These are phyloP conservation scores for Chymomyza costata DNA, from an alignment of 1,140 invertebrate species.

Conservation along the genomic window DNA sequence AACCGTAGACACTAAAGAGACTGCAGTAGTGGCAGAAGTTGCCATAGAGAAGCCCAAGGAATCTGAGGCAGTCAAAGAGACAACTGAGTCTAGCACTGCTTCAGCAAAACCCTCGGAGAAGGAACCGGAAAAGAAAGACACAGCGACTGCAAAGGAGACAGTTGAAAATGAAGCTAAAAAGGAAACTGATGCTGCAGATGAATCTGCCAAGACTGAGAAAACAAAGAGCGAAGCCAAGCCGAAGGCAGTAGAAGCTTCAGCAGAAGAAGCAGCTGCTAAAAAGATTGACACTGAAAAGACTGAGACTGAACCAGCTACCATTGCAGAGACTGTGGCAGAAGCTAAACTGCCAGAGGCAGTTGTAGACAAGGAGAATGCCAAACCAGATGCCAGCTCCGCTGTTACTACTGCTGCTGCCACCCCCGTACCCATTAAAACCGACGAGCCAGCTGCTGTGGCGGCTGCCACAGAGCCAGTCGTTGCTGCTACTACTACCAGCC, in stretches of 20 bases:
- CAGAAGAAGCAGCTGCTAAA: constrained; percentile 1
- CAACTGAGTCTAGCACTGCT: constrained; percentile 10
- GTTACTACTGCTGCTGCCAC: constrained; percentile 13
- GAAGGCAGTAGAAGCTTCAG: constrained; percentile 9
- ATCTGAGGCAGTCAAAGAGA: constrained; percentile 10
- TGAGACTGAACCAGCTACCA: constrained; percentile 25
- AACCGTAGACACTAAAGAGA: neutral
- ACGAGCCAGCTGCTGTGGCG: constrained; percentile 28
- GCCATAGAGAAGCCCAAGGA: constrained; percentile 3
- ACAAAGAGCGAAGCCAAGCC: constrained; percentile 22
- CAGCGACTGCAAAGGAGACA: constrained; percentile 1
- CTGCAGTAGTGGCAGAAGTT: too few relatives aligned
- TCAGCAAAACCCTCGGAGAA: constrained; percentile 4
- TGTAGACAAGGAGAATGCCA: constrained; percentile 11
- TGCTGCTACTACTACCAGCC: neutral
- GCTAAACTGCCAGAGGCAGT: neutral
- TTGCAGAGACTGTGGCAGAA: constrained; percentile 5
- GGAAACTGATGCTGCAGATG: constrained; percentile 3
- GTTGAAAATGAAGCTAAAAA: neutral
- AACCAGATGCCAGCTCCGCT: constrained; percentile 22
- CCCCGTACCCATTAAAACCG: constrained; percentile 19
- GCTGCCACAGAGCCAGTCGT: constrained; percentile 8
- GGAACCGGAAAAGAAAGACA: constrained; percentile 17
- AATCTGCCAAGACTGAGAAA: constrained; percentile 25
- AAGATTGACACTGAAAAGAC: constrained; percentile 46